Base-by-base conservation (phyloP, 2,113 vertebrate species). In the Ptilonorhynchus violaceus region DNA sequence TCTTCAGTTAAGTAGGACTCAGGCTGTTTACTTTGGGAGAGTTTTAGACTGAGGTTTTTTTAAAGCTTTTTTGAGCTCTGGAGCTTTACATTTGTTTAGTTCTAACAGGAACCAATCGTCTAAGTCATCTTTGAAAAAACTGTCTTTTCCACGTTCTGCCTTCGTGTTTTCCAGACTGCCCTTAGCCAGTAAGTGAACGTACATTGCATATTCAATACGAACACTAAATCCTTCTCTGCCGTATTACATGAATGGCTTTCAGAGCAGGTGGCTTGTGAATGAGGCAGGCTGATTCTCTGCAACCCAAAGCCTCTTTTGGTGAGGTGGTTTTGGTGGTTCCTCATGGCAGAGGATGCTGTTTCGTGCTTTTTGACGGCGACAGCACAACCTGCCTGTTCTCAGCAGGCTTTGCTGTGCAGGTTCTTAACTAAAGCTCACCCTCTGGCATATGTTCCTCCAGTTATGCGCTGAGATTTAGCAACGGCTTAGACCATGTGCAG, bases 191-290 rank as follows among this genome's bases (percentile, higher is more conserved):
- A 47, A 73, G 58, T 41, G 55, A 27, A 27, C n/a, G 31, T 33
- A 22, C 7, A 2, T 64, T 3, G 0, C 35, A 0, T 49, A 22
- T 84, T 84, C 85, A 53, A 33, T 52, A 6, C 0, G 2, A 49
- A 27, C 56, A 25, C 30, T 73, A 52, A 70, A 72, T 85, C 63
- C 28, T 67, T 60, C 47, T 53, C 42, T 93, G 56, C 76, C 49
- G 37, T 20, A 14, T 69, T 24, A 21, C 59, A 22, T 21, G 27
- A 62, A 24, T 44, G 50, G 59, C 37, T 76, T 76, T 35, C 33
- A n/a, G 85, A 83, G 82, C 93, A 95, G 88, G 92, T 93, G 93
- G 42, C n/a, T 62, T 50, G n/a, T 53, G 72, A 77, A 11, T 4
- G 49, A 77, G 83, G 46, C 44, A 39, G 49, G 44, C 37, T 82